Conservation (phyloP, 1,140 invertebrate species). For the Drosophila lacertosa region DNA sequence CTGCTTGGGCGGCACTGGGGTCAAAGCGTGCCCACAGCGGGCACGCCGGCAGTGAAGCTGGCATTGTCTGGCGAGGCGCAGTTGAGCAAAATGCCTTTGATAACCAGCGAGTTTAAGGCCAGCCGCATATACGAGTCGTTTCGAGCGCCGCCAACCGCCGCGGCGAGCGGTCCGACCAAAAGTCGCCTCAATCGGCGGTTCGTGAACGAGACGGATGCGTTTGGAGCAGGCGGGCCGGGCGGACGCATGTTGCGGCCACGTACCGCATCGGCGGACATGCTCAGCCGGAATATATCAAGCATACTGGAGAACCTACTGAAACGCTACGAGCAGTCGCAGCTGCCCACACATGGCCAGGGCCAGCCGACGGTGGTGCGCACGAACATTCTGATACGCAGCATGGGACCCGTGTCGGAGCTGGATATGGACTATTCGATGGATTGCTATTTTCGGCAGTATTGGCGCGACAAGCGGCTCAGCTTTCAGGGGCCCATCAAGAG, state of each 20-base stretch:
- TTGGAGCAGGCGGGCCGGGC: background rate
- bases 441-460: slow-evolving; percentile 97
- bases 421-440: slow-evolving; percentile 99
- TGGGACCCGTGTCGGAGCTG: slow-evolving; percentile 97
- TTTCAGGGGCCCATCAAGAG: slow-evolving; percentile 92
- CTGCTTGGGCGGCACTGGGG: slow-evolving; percentile 10
- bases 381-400: slow-evolving; percentile 96
- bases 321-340: slow-evolving; percentile 95
- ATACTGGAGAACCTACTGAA: slow-evolving; percentile 93
- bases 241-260: slow-evolving; percentile 59
- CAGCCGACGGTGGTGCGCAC: slow-evolving; percentile 94
- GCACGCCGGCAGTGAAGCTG: slow-evolving; percentile 1
- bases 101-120: slow-evolving; percentile 63
- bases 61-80: background rate
- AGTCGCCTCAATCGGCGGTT: slow-evolving; percentile 15
- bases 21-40: slow-evolving; percentile 16
- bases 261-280: slow-evolving; percentile 87
- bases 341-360: slow-evolving; percentile 93
- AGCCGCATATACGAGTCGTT: slow-evolving; percentile 76
- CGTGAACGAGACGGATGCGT: slow-evolving; percentile 11
- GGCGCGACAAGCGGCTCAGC: slow-evolving; percentile 92
- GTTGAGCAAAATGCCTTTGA: slow-evolving; percentile 43
- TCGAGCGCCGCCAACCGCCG: slow-evolving; percentile 24
- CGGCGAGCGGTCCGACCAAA: background rate
- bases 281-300: slow-evolving; percentile 92